Percentiles rank a stretch among this genome's conserved stretches.
These are phyloP conservation scores for Heloderma charlesbogerti DNA, from an alignment of 2,113 vertebrate genomes.

Conservation along the genomic window DNA sequence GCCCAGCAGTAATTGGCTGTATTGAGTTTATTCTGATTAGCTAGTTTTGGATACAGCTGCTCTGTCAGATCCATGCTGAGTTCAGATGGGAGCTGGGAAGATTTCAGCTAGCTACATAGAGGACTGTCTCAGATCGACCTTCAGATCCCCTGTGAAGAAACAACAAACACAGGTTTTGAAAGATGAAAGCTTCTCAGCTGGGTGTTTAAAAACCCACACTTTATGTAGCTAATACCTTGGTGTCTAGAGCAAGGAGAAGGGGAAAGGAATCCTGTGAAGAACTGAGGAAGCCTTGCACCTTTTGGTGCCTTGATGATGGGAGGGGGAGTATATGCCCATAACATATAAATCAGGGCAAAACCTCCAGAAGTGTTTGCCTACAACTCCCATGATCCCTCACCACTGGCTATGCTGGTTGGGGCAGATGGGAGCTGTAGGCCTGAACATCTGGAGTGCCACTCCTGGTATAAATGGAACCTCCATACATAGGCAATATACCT, in stretches of 20 bases:
- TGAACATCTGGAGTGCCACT: too few relatives aligned
- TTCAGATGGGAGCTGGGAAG: conserved; percentile 33
- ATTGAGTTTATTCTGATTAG: conserved; percentile 60
- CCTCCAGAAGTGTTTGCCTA: too few relatives aligned
- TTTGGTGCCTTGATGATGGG: background rate
- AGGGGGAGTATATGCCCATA: too few relatives aligned
- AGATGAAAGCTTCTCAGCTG: conserved; percentile 11
- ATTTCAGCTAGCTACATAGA: conserved; percentile 39
- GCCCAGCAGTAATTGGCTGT: conserved; percentile 58
- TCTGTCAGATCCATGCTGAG: conserved; percentile 47
- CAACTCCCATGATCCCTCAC: too few relatives aligned
- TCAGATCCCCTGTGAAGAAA: conserved; percentile 58
- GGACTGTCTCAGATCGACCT: conserved; percentile 34
- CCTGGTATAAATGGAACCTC: background rate
- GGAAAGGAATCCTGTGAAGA: background rate
- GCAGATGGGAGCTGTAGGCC: too few relatives aligned
- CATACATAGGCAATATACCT: background rate
- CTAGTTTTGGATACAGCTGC: conserved; percentile 59
- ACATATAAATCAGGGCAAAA: background rate
- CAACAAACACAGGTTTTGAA: conserved; percentile 62
- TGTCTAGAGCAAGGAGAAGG: conserved; percentile 45
- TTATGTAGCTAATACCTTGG: conserved; percentile 37
- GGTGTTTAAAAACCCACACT: conserved; percentile 51
- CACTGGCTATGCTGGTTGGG: too few relatives aligned
- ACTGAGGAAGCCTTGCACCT: conserved; percentile 43